A percentile compares a stretch with the other conserved stretches of the same genome.
phyloP scores from a whole-genome alignment of 1,140 invertebrate genomes.

The Gryon sp. region DNA sequence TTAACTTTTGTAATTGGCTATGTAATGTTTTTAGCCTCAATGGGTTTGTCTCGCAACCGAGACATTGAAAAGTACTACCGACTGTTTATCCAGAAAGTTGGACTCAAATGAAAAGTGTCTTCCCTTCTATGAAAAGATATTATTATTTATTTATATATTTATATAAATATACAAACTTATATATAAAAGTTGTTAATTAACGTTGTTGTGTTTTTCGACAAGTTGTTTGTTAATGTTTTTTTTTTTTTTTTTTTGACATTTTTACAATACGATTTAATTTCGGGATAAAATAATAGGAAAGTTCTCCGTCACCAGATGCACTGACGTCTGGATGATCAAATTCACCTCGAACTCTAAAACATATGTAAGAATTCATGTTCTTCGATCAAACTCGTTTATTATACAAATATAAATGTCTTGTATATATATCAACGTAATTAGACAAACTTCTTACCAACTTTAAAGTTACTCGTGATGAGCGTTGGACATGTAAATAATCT shows the following conservation, averaged over 20 bases:
- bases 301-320: conserved; percentile 95
- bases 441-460: conserved; percentile 91
- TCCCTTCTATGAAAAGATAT: not conserved
- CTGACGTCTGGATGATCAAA: conserved; percentile 94
- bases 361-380: conserved; percentile 66
- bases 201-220: not conserved
- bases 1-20: conserved; percentile 78
- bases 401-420: not conserved
- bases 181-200: conserved; percentile 3
- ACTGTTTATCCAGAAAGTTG: conserved; percentile 75
- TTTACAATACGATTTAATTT: conserved; percentile 71
- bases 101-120: conserved; percentile 65
- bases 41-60: conserved; percentile 77
- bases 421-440: too few relatives aligned
- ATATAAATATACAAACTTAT: not conserved
- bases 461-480: conserved; percentile 94
- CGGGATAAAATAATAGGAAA: conserved; percentile 91
- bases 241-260: not conserved
- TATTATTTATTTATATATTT: conserved; percentile 1
- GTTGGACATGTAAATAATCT: conserved; percentile 97
- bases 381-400: not conserved
- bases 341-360: conserved; percentile 97
- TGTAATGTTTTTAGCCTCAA: conserved; percentile 75
- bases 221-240: not conserved
- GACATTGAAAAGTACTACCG: conserved; percentile 77